Evolutionary conservation across 2,797 vertebrate species (phyloP), one percentile per base, ranked within the genome.

Genomic region (Geotrypetes seraphini): DNA sequence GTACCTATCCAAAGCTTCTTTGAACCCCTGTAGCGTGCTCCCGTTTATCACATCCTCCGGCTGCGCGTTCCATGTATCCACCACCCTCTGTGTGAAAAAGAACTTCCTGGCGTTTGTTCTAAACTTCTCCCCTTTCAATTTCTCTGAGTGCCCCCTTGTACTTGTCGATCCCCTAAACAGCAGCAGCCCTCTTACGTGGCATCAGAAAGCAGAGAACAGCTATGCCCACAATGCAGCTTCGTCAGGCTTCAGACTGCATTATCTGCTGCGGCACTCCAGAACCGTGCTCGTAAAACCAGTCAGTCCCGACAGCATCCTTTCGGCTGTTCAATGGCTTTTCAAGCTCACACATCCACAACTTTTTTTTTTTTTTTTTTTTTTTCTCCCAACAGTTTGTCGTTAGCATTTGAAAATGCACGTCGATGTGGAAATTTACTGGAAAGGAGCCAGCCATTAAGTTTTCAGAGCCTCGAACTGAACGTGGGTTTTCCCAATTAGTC

Each of bases 241-340:
- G 29, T 40, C 23, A 47, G 40, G 53, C 45, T 33, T 46, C 43
- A 58, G 58, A 54, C 53, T 37, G n/a, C 47, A 60, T 60, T 59
- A 68, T 60, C 53, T 65, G 39, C 40, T 53, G 25, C 53, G 64
- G 51, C 64, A 39, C 32, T 53, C 0, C 0, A 59, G 31, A 62
- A 42, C 19, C 57, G 47, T 36, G 17, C 48, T 43, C 42, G 57
- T 47, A 66, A 69, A 68, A 14, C 12, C 13, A 35, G 33, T 50
- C 41, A 42, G 54, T 36, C 37, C 25, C 6, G 49, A 33, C 38
- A 66, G 57, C 42, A 23, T 1, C 9, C 20, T 59, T 60, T 51
- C 53, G 56, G 28, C 18, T 56, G 23, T 41, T 51, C 49, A 53
- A 71, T 10, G 60, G 46, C 39, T 59, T 69, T 62, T 47, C 28